phyloP scores from a whole-genome alignment of 53 echinoderm and acorn worm genomes.

The Holothuria scabra region DNA sequence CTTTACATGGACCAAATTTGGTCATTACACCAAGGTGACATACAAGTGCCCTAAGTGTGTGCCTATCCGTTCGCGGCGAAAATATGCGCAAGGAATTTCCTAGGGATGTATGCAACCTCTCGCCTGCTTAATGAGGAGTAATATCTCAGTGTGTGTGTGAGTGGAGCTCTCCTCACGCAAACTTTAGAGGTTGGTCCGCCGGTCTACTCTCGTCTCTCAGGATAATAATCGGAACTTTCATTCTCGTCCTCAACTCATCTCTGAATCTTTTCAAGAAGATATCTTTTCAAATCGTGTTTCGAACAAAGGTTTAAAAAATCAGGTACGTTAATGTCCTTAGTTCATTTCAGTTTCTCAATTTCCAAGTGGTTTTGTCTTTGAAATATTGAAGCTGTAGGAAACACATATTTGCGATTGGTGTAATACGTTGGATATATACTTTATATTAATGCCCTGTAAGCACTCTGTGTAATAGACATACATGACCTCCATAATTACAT shows the following conservation, averaged over 20 bases:
- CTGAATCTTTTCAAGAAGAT: neutral
- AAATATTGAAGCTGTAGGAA: no score
- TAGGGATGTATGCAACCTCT: neutral
- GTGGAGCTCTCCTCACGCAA: slow-evolving; percentile 10
- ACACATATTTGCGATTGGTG: no score
- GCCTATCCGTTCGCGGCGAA: slow-evolving; percentile 46
- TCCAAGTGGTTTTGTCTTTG: neutral
- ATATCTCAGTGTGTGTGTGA: slow-evolving; percentile 6
- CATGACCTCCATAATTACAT: no score
- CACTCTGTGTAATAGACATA: no score
- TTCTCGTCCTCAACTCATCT: slow-evolving; percentile 30
- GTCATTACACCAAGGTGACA: slow-evolving; percentile 40
- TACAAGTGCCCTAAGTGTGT: slow-evolving; percentile 10
- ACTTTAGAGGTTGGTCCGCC: slow-evolving; percentile 44
- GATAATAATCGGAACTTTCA: slow-evolving; percentile 40
- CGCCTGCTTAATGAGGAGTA: neutral
- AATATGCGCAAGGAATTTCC: slow-evolving; percentile 50
- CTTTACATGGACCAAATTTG: slow-evolving; percentile 48
- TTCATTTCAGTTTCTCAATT: neutral
- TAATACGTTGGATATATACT: no score
- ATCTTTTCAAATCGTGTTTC: neutral
- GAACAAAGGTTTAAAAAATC: neutral
- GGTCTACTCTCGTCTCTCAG: slow-evolving; percentile 37
- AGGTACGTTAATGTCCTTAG: neutral
- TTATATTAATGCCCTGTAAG: no score